phyloP scores from a whole-genome alignment of 2,113 vertebrate genomes.

The Polypterus senegalus region DNA sequence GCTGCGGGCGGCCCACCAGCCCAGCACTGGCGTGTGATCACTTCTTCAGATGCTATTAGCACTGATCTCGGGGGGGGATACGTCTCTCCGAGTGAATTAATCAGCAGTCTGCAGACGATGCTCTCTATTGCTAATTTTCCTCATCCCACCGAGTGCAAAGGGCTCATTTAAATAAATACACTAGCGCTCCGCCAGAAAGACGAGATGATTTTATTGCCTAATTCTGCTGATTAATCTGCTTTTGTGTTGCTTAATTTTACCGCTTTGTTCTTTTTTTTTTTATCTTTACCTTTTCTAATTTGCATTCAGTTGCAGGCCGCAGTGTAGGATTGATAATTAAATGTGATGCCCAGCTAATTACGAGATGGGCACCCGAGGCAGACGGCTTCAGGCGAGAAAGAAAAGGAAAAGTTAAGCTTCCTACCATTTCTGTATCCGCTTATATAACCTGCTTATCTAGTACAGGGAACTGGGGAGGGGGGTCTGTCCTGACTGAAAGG shows the following conservation, averaged over 20 bases:
- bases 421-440: too few species aligned
- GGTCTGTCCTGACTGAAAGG: too few species aligned
- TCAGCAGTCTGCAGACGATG: slow-evolving; percentile 3
- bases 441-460: too few species aligned
- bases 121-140: neutral
- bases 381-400: too few species aligned
- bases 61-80: slow-evolving; percentile 1
- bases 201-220: slow-evolving; percentile 8
- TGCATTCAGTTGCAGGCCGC: too few species aligned
- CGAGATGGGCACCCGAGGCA: too few species aligned
- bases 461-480: too few species aligned
- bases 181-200: neutral
- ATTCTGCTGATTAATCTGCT: slow-evolving; percentile 1
- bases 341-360: neutral
- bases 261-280: neutral
- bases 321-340: neutral
- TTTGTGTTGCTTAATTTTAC: neutral
- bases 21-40: neutral
- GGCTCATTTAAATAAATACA: slow-evolving; percentile 2
- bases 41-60: slow-evolving; percentile 10
- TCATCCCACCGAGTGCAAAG: neutral
- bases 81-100: slow-evolving; percentile 8
- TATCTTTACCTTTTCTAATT: neutral
- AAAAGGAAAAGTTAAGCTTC: too few species aligned
- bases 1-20: too few species aligned